Conservation (phyloP, 2,888 invertebrate genomes). For the Torymus auratus region DNA sequence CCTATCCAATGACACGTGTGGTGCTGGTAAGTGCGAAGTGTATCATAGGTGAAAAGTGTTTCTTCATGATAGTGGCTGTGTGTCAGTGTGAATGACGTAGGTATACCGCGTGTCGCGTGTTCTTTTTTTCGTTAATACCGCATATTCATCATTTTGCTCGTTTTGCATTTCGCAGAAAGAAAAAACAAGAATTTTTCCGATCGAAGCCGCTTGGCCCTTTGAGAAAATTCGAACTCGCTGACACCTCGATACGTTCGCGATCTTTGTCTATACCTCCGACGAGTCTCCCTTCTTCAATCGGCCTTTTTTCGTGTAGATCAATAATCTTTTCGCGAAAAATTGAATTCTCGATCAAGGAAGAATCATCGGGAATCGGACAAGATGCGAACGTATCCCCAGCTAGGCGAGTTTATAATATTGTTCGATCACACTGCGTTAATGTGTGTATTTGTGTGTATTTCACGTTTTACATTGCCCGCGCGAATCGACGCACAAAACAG, state of each 20-base stretch:
- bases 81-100: constrained; percentile 65
- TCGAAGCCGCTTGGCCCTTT: constrained; percentile 63
- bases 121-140: constrained; percentile 26
- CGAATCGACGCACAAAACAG: constrained; percentile 68
- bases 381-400: too few relatives aligned
- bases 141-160: constrained; percentile 24
- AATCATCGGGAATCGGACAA: too few relatives aligned
- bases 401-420: too few relatives aligned
- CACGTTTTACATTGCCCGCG: constrained; percentile 52
- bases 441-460: neutral
- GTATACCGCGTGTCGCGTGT: constrained; percentile 60
- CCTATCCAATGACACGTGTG: constrained; percentile 68
- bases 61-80: constrained; percentile 61
- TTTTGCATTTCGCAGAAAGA: constrained; percentile 66
- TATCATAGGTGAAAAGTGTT: constrained; percentile 64
- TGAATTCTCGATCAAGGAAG: too few relatives aligned
- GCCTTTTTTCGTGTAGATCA: neutral
- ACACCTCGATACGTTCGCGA: neutral
- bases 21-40: constrained; percentile 63
- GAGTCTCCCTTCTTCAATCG: too few relatives aligned
- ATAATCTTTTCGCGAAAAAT: too few relatives aligned
- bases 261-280: too few relatives aligned
- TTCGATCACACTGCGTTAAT: neutral
- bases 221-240: constrained; percentile 34
- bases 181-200: constrained; percentile 71